Conservation (phyloP, 2,797 vertebrate genomes). For the Smutsia gigantea region DNA sequence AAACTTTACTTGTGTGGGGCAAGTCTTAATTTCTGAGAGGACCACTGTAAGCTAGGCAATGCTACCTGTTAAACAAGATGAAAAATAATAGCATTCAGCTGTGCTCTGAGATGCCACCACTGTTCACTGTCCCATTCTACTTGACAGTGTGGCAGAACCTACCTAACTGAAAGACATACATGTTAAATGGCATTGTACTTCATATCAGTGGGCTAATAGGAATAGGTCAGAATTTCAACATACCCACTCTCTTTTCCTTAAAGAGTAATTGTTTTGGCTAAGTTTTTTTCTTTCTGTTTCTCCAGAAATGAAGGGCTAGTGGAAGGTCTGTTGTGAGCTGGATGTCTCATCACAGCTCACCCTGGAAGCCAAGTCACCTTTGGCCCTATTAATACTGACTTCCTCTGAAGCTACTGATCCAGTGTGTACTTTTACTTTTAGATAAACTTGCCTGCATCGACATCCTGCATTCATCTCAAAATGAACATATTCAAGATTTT, state of each 20-base stretch:
- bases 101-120: background rate
- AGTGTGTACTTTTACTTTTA: background rate
- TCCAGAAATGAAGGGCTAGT: background rate
- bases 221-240: background rate
- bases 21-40: background rate
- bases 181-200: background rate
- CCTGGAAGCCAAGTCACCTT: accelerated
- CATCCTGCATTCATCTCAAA: background rate
- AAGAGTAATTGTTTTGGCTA: background rate
- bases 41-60: background rate
- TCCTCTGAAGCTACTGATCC: background rate
- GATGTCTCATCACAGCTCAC: background rate
- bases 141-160: background rate
- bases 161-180: background rate
- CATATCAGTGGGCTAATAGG: background rate
- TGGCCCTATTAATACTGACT: background rate
- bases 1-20: background rate
- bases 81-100: background rate
- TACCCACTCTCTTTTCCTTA: background rate
- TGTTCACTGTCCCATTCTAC: background rate
- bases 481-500: background rate
- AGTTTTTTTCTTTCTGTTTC: background rate
- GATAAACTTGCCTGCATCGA: background rate
- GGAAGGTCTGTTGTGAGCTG: background rate
- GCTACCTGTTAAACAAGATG: background rate